phyloP scores from a whole-genome alignment of 2,113 vertebrate species.

The Melanocharis versteri region DNA sequence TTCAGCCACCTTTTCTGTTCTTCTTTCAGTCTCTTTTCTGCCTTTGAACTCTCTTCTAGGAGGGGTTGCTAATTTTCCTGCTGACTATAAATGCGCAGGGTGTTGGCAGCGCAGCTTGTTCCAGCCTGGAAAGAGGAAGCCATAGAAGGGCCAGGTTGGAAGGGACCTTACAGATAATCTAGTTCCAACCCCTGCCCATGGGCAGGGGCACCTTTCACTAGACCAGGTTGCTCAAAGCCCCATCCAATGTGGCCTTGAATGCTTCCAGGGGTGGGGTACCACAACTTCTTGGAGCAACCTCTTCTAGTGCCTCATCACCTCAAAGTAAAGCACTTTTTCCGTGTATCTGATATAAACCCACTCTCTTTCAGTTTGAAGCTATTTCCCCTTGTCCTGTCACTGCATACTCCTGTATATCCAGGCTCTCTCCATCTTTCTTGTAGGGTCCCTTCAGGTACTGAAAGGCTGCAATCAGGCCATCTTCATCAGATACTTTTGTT shows the following conservation, averaged over 20 bases:
- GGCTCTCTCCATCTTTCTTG: not conserved
- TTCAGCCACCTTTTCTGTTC: not conserved
- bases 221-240: not conserved
- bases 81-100: not conserved
- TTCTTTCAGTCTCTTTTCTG: not conserved
- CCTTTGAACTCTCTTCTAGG: not conserved
- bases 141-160: not conserved
- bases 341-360: not conserved
- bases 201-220: not conserved
- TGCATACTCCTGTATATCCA: not conserved
- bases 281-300: not conserved
- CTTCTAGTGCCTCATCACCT: not conserved
- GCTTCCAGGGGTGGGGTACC: not conserved
- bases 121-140: not conserved
- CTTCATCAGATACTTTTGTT: not conserved
- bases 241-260: not conserved
- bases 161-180: not conserved
- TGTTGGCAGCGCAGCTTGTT: not conserved
- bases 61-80: not conserved
- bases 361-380: not conserved
- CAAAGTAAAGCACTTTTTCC: not conserved
- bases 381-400: not conserved
- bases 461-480: not conserved
- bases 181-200: not conserved
- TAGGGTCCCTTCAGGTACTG: not conserved